These are phyloP conservation scores for Chloroclysta siterata DNA, from an alignment of 2,888 invertebrate species.

Conservation along the genomic window DNA sequence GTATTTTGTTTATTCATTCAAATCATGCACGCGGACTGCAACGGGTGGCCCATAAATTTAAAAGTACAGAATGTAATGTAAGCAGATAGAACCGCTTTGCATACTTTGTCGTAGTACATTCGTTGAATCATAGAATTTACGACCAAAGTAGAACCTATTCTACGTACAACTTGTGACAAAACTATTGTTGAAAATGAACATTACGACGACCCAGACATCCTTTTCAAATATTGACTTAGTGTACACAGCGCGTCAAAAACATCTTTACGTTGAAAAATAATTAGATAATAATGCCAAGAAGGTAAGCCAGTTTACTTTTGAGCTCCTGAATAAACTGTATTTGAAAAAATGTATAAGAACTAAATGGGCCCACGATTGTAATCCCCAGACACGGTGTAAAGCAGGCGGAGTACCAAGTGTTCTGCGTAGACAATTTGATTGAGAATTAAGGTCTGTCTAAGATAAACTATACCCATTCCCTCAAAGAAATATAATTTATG, in stretches of 20 bases:
- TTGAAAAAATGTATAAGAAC: too few species aligned
- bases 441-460: too few species aligned
- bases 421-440: too few species aligned
- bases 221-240: not conserved
- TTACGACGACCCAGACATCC: not conserved
- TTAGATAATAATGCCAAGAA: too few species aligned
- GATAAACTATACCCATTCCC: too few species aligned
- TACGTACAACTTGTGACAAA: not conserved
- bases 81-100: constrained; percentile 18
- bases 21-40: constrained; percentile 10
- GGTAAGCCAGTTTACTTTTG: not conserved
- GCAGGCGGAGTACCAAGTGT: too few species aligned
- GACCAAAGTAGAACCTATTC: not conserved
- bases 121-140: not conserved
- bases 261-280: too few species aligned
- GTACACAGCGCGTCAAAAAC: too few species aligned
- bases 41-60: constrained; percentile 24
- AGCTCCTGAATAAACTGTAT: not conserved
- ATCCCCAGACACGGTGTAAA: too few species aligned
- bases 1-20: constrained; percentile 18
- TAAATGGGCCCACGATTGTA: too few species aligned
- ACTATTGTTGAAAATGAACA: not conserved
- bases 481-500: too few species aligned
- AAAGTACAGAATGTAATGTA: constrained; percentile 27
- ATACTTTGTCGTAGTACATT: constrained; percentile 1